Evolutionary conservation across 1,140 invertebrate species (phyloP).

Genomic region (Drosophila pachea): DNA sequence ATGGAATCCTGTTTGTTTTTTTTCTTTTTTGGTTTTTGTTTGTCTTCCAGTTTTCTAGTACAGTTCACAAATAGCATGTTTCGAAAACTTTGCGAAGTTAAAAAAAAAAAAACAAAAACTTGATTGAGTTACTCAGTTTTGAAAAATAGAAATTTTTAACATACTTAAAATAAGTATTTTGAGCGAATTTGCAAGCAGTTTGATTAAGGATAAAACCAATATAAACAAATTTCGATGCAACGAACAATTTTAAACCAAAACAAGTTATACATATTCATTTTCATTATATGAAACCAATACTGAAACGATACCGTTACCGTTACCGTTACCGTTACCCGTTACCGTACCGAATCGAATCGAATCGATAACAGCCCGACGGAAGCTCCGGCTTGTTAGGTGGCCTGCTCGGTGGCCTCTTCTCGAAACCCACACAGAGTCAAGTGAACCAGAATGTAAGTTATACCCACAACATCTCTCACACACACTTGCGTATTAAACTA

Average conservation of each 20-base stretch:
- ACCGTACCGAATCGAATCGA: slow-evolving; percentile 28
- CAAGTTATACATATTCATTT: slow-evolving; percentile 75
- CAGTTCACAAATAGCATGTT: slow-evolving; percentile 65
- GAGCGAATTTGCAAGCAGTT: slow-evolving; percentile 29
- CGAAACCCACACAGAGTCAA: slow-evolving; percentile 78
- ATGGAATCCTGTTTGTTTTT: slow-evolving; percentile 26
- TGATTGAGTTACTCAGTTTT: slow-evolving; percentile 62
- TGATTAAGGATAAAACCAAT: slow-evolving; percentile 50
- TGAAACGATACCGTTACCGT: slow-evolving; percentile 43
- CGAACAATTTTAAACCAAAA: slow-evolving; percentile 76
- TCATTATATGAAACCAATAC: slow-evolving; percentile 74
- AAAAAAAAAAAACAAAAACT: slow-evolving; percentile 43
- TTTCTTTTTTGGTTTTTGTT: not conserved
- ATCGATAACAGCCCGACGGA: slow-evolving; percentile 72
- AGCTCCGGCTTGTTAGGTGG: slow-evolving; percentile 78
- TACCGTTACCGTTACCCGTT: not conserved
- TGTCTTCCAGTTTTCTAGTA: slow-evolving; percentile 17
- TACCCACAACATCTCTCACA: slow-evolving; percentile 76
- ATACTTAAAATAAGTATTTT: slow-evolving; percentile 40
- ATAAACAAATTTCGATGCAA: slow-evolving; percentile 45
- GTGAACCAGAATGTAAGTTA: slow-evolving; percentile 79
- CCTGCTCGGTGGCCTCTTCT: slow-evolving; percentile 78
- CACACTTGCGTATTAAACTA: slow-evolving; percentile 27
- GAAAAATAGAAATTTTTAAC: slow-evolving; percentile 45
- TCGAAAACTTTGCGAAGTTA: slow-evolving; percentile 44